Percentiles rank a stretch among this genome's conserved stretches.
phyloP scores from a whole-genome alignment of 64 coral and sea anemone genomes.

The Cladopsammia gracilis region DNA sequence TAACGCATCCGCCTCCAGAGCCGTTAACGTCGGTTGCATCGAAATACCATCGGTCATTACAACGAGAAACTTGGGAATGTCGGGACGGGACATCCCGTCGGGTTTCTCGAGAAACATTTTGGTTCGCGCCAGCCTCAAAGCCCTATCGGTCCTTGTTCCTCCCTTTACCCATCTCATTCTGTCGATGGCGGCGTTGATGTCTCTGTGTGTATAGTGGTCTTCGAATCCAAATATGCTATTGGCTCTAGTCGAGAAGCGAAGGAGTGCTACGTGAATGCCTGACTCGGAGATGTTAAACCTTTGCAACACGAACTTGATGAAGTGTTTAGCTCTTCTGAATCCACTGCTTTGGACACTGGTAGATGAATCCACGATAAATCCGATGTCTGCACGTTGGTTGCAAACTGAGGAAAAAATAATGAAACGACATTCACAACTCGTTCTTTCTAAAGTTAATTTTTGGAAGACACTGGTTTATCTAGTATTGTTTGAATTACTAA shows the following conservation, averaged over 20 bases:
- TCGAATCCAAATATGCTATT: slow-evolving; percentile 58
- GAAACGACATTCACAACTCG: too few relatives aligned
- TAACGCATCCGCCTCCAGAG: slow-evolving; percentile 5
- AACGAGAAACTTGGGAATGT: slow-evolving; percentile 45
- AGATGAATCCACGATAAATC: slow-evolving; percentile 73
- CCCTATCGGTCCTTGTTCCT: slow-evolving; percentile 59
- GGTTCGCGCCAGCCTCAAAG: slow-evolving; percentile 50
- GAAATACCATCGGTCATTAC: slow-evolving; percentile 69
- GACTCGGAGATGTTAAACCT: slow-evolving; percentile 55
- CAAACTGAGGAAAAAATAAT: slow-evolving; percentile 53
- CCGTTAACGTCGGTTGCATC: not conserved
- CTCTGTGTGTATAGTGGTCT: slow-evolving; percentile 12
- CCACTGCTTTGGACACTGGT: slow-evolving; percentile 34
- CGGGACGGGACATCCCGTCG: not conserved
- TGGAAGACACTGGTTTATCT: too few relatives aligned
- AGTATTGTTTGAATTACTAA: too few relatives aligned
- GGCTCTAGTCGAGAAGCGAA: slow-evolving; percentile 57
- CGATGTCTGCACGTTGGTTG: slow-evolving; percentile 67
- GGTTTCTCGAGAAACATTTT: slow-evolving; percentile 24
- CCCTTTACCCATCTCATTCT: slow-evolving; percentile 49
- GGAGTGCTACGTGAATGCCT: slow-evolving; percentile 69
- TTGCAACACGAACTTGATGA: slow-evolving; percentile 48
- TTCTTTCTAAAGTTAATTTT: too few relatives aligned
- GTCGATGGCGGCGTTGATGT: slow-evolving; percentile 52
- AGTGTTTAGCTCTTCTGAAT: slow-evolving; percentile 65